Base-by-base conservation (phyloP, 2,888 invertebrate genomes). In the Eurytoma californica region DNA sequence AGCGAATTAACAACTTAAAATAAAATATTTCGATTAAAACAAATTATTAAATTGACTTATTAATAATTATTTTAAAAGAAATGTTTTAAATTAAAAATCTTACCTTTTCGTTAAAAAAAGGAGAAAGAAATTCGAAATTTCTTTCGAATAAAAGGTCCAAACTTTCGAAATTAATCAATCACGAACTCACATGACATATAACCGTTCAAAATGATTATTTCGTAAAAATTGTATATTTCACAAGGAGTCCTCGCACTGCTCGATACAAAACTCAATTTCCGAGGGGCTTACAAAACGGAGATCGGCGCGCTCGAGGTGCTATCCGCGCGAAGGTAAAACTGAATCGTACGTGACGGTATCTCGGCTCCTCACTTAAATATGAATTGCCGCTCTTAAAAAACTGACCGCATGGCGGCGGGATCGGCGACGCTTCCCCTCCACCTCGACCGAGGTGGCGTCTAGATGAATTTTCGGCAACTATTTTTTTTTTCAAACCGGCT, bases 341-440 rank as follows among this genome's bases (percentile, higher is more conserved):
- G 39, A 65, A 63, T 69, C 18, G 39, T 39, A 39, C 65, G 57
- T 39, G 39, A 18, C 18, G 12, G 63, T 12, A 47, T 63, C 63
- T 39, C 47, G n/a, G 14, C 39, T 18, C 61, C 55, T 5, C 63
- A 30, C 63, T 77, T 77, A 77, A 66, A 72, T 77, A 77, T 72
- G 63, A 39, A 49, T 49, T 67, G 39, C 60, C 72, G 4, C 72
- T n/a, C 58, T 47, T 65, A 65, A 58, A 75, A n/a, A 60, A 28
- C 9, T 39, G 39, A 9, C 53, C 53, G 39, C 24, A 24, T 28
- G 60, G 30, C 16, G 72, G 55, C 55, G 20, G 30, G 53, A n/a
- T 30, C 28, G 61, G 39, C 60, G 58, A 28, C 39, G 61, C 30
- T 68, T 16, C 78, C 78, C 69, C 68, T 57, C 68, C 73, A 58